A percentile compares a stretch with the other conserved stretches of the same genome.
phyloP scores from a whole-genome alignment of 2,888 invertebrate genomes.

The Ectemnius cavifrons region DNA sequence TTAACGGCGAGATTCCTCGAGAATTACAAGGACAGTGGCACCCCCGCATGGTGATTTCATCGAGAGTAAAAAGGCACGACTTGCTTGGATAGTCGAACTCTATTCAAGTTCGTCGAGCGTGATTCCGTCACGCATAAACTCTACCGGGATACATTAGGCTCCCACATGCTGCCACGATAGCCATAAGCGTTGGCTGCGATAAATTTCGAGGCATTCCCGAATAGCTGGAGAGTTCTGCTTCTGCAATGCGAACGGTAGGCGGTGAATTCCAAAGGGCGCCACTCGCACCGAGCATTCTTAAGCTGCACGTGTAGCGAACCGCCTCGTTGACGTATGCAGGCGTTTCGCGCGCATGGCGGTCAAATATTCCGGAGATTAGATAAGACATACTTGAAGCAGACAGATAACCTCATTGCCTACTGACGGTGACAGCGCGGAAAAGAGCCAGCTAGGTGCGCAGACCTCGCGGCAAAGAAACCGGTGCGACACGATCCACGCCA shows the following conservation, averaged over 20 bases:
- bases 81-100: not conserved
- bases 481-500: too few species aligned
- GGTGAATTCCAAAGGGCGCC: conserved; percentile 37
- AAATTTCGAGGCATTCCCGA: too few species aligned
- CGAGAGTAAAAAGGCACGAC: not conserved
- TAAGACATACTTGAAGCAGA: conserved; percentile 45
- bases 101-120: conserved; percentile 3
- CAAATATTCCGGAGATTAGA: conserved; percentile 61
- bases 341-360: conserved; percentile 44
- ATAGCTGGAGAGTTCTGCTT: too few species aligned
- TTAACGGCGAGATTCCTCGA: not conserved
- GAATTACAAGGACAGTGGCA: conserved; percentile 1
- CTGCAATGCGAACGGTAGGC: too few species aligned
- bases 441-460: not conserved
- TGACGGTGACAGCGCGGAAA: conserved; percentile 36
- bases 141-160: not conserved
- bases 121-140: conserved; percentile 11
- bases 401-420: conserved; percentile 57
- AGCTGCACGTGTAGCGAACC: conserved; percentile 46
- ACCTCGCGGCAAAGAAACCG: too few species aligned
- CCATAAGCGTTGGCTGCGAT: too few species aligned
- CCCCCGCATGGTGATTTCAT: not conserved
- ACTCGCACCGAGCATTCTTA: conserved; percentile 35
- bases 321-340: conserved; percentile 40
- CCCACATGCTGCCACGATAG: conserved; percentile 1